Evolutionary conservation across 1,140 invertebrate genomes (phyloP).

Genomic region (Drosophila kepulauana): DNA sequence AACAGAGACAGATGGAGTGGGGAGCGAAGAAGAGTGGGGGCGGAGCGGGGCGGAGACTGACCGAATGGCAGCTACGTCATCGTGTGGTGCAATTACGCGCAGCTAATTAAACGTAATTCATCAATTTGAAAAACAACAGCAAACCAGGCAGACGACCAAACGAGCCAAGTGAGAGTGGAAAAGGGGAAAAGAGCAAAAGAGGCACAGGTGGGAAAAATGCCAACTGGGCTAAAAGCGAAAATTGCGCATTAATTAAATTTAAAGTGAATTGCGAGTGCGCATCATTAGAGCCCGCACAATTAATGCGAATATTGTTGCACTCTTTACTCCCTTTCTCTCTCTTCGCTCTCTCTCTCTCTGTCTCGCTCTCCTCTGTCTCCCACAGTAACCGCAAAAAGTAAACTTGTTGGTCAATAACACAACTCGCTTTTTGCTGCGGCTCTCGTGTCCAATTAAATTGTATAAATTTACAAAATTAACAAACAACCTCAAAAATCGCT

Average conservation of each 20-base stretch:
- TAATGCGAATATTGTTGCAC: constrained; percentile 65
- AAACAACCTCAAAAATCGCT: constrained; percentile 64
- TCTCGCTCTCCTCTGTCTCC: not conserved
- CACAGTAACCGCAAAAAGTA: constrained; percentile 64
- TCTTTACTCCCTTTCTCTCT: not conserved
- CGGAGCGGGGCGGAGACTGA: not conserved
- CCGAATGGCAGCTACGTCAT: constrained; percentile 23
- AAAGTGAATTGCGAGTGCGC: constrained; percentile 64
- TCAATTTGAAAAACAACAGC: constrained; percentile 48
- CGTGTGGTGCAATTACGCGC: constrained; percentile 47
- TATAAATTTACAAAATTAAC: constrained; percentile 80
- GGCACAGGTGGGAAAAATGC: constrained; percentile 42
- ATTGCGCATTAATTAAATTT: constrained; percentile 77
- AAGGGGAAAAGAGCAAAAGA: not conserved
- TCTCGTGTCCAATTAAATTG: constrained; percentile 76
- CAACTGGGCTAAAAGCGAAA: constrained; percentile 70
- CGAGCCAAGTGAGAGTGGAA: not conserved
- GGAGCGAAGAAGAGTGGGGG: not conserved
- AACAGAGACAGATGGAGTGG: not conserved
- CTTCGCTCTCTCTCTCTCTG: not conserved
- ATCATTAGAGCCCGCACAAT: constrained; percentile 75
- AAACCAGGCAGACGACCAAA: not conserved
- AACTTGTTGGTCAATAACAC: constrained; percentile 65
- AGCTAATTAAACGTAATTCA: constrained; percentile 74
- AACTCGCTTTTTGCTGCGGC: constrained; percentile 45